These are phyloP conservation scores for Drosophila auraria DNA, from an alignment of 1,140 invertebrate genomes.

Conservation along the genomic window DNA sequence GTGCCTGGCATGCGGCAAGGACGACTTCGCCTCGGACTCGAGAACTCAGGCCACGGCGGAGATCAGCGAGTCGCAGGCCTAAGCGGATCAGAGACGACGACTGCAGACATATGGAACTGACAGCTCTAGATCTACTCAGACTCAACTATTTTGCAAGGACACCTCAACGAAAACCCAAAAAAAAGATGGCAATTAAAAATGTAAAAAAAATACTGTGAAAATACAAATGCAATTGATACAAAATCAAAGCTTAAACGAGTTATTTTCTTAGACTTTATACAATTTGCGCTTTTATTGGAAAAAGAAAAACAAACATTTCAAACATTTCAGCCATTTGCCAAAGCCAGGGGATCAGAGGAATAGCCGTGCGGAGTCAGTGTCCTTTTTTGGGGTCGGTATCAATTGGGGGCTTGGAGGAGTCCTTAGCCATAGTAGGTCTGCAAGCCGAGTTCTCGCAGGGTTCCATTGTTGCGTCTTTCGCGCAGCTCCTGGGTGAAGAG, in stretches of 20 bases:
- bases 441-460: conserved; percentile 63
- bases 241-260: conserved; percentile 52
- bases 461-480: conserved; percentile 65
- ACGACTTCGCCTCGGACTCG: conserved; percentile 86
- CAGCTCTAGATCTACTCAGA: conserved; percentile 61
- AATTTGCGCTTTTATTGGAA: conserved; percentile 61
- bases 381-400: conserved; percentile 12
- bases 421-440: conserved; percentile 66
- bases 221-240: conserved; percentile 75
- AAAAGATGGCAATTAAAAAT: conserved; percentile 70
- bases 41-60: conserved; percentile 78
- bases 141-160: conserved; percentile 60
- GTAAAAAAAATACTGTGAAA: conserved; percentile 51
- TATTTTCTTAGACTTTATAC: conserved; percentile 8
- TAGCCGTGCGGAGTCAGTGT: conserved; percentile 21
- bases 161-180: conserved; percentile 51
- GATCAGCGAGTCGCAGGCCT: conserved; percentile 80
- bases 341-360: conserved; percentile 12
- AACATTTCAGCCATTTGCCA: conserved; percentile 48
- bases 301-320: conserved; percentile 65
- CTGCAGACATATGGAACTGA: conserved; percentile 66
- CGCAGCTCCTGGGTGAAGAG: conserved; percentile 70
- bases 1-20: conserved; percentile 87
- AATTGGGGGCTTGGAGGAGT: neutral
- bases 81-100: conserved; percentile 61